Conservation (phyloP, 2,113 vertebrate species). For the Macrotis lagotis region DNA sequence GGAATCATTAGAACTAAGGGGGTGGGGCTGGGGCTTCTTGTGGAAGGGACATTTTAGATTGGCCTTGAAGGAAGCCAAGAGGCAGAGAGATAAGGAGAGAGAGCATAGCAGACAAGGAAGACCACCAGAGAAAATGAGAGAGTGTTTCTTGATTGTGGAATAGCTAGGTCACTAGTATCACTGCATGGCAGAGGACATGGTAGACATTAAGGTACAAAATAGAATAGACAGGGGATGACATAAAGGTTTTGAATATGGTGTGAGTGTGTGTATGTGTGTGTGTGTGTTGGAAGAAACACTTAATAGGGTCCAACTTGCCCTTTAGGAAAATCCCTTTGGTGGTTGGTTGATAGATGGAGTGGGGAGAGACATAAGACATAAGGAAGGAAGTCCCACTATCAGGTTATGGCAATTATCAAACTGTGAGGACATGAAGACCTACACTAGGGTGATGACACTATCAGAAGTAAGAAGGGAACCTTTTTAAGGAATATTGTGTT, state of each 20-base stretch:
- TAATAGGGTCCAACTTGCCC: neutral
- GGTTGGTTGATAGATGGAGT: neutral
- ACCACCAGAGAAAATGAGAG: neutral
- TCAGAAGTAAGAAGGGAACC: neutral
- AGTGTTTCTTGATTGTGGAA: neutral
- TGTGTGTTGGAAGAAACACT: fast-evolving
- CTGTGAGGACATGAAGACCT: neutral
- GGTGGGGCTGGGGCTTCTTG: neutral
- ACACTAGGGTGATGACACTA: neutral
- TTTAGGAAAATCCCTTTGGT: neutral
- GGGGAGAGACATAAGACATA: neutral
- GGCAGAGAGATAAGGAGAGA: neutral
- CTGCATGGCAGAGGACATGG: neutral
- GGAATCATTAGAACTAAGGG: neutral
- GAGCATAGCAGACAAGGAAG: neutral
- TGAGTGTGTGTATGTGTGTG: neutral
- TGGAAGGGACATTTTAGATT: neutral
- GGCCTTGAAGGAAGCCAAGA: neutral
- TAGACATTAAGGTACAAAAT: neutral
- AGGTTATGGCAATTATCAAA: neutral
- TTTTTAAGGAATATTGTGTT: neutral
- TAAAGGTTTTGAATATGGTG: neutral
- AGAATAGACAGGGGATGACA: neutral
- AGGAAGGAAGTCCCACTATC: neutral
- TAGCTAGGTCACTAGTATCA: neutral